Evolutionary conservation across 53 echinoderm and acorn worm species (phyloP), one percentile per base, ranked within the genome.

Genomic region (Hippasteria phrygiana): DNA sequence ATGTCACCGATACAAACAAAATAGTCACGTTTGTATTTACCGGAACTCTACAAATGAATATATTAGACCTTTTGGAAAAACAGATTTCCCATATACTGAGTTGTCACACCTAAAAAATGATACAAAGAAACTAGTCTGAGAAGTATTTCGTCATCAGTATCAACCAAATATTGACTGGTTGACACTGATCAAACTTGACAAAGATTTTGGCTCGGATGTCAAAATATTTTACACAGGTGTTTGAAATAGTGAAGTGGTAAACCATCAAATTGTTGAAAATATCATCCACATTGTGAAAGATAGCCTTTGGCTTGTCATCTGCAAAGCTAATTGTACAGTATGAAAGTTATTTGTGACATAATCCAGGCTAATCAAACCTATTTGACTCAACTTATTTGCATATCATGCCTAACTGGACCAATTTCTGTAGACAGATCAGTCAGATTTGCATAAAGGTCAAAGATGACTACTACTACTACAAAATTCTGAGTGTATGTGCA

Each of bases 51-150:
- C 64, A 51, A 85, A 75, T 74, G 20, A 72, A 35, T n/a, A 43
- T 41, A 42, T 67, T 46, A 67, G 71, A 47, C 69, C 51, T 10
- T 85, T 16, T 83, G 67, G 65, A 36, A 85, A 78, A 85, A 65
- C 28, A 33, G 46, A 14, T 70, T 53, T 85, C 85, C 85, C 16
- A 51, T 70, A 85, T 31, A 71, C 50, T 85, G 85, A 85, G 69
- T 85, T 85, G 85, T 85, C 85, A 85, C 69, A 85, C 85, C 53
- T 85, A 31, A 39, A 81, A 69, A 20, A 71, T n/a, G 24, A 37
- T 71, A 85, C 51, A 71, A 71, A 85, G 70, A 85, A 71, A 79
- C 8, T 2, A 79, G 37, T n/a, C n/a, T n/a, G 17, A 39, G 16
- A 22, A 9, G 10, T 20, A 22, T 43, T 46, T 41, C 59, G 11